A percentile compares a stretch with the other conserved stretches of the same genome.
Conservation (phyloP, 2,113 vertebrate genomes). For the Casuarius casuarius region DNA sequence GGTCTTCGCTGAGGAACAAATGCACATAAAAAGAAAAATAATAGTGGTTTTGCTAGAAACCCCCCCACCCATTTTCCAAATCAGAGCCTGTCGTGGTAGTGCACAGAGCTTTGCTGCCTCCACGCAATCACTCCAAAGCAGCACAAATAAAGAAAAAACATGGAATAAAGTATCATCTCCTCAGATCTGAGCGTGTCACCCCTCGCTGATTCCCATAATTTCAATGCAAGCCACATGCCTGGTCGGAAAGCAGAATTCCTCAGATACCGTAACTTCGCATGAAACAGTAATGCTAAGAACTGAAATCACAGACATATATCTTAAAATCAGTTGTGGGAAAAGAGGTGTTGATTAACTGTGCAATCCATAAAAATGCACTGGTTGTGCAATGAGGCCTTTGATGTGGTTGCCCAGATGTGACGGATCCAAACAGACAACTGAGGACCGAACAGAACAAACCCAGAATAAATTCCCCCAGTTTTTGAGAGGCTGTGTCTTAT, state of each 20-base stretch:
- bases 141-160: neutral
- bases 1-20: neutral
- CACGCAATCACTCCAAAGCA: neutral
- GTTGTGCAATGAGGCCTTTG: neutral
- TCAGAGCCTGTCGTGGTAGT: neutral
- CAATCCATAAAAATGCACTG: accelerated
- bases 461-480: neutral
- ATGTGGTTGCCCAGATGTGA: accelerated
- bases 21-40: accelerated
- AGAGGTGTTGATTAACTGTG: neutral
- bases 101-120: neutral
- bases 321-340: neutral
- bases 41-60: neutral
- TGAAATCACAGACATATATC: neutral
- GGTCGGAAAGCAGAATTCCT: neutral
- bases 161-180: neutral
- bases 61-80: neutral
- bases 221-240: too few relatives aligned
- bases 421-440: neutral
- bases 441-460: neutral
- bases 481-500: neutral
- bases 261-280: neutral
- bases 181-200: neutral
- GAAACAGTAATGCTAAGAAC: neutral
- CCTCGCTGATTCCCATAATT: neutral